These are phyloP conservation scores for Corythornis madagascariensis DNA, from an alignment of 2,113 vertebrate genomes.

Conservation along the genomic window DNA sequence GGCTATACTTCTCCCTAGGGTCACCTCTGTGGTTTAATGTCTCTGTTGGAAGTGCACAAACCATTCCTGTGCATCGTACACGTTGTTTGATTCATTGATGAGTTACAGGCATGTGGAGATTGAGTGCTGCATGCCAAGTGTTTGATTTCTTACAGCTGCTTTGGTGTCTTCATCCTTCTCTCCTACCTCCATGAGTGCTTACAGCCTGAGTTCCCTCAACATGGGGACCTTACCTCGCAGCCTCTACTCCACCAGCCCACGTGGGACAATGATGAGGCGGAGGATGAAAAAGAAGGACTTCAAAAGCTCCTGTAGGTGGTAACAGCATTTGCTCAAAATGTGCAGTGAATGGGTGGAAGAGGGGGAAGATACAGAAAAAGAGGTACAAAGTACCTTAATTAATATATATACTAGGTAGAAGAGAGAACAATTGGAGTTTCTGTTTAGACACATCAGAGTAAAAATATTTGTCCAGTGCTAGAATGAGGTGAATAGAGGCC, in stretches of 20 bases:
- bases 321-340: conserved; percentile 43
- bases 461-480: not conserved
- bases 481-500: not conserved
- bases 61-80: not conserved
- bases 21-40: not conserved
- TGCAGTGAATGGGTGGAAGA: conserved; percentile 37
- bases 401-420: not conserved
- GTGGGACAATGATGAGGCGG: conserved; percentile 94
- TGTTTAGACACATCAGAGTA: not conserved
- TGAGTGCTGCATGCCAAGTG: conserved; percentile 67
- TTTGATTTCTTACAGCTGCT: conserved; percentile 82
- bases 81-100: conserved; percentile 28
- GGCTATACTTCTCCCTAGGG: not conserved
- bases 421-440: not conserved
- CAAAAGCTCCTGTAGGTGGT: conserved; percentile 94
- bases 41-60: conserved; percentile 1
- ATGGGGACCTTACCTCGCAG: conserved; percentile 94
- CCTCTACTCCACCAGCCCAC: conserved; percentile 95
- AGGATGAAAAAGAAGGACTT: conserved; percentile 98
- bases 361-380: conserved; percentile 11
- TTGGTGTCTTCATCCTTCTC: conserved; percentile 94
- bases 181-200: conserved; percentile 97
- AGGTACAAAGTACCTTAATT: not conserved
- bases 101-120: conserved; percentile 23
- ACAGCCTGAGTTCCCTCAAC: conserved; percentile 98